A percentile compares a stretch with the other conserved stretches of the same genome.
Evolutionary conservation across 2,797 vertebrate species (phyloP).

Genomic region (Notoglanidium macrostoma): DNA sequence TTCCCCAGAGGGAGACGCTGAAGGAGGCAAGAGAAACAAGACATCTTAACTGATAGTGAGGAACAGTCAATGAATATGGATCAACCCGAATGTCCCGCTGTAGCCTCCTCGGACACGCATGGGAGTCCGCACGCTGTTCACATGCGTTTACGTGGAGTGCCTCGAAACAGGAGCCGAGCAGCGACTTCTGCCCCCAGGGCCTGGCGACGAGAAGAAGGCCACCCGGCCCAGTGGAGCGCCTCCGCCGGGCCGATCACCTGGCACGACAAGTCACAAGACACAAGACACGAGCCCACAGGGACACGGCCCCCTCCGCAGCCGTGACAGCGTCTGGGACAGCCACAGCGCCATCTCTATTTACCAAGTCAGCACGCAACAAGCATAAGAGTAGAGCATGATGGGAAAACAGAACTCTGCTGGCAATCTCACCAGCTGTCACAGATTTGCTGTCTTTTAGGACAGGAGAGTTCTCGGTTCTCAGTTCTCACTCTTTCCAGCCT

Average conservation of each 20-base stretch:
- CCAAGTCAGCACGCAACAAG: slow-evolving; percentile 14
- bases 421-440: slow-evolving; percentile 28
- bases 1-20: slow-evolving; percentile 9
- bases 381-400: neutral
- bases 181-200: slow-evolving; percentile 46
- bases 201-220: slow-evolving; percentile 35
- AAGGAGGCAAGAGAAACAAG: slow-evolving; percentile 12
- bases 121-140: slow-evolving; percentile 43
- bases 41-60: slow-evolving; percentile 18
- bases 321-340: slow-evolving; percentile 8
- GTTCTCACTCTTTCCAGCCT: neutral
- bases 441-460: slow-evolving; percentile 19
- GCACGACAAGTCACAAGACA: slow-evolving; percentile 40
- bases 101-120: slow-evolving; percentile 28
- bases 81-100: slow-evolving; percentile 31
- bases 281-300: slow-evolving; percentile 41
- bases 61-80: slow-evolving; percentile 59
- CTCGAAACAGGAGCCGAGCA: slow-evolving; percentile 54
- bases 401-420: slow-evolving; percentile 1
- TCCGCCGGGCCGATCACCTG: slow-evolving; percentile 42
- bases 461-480: neutral
- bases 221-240: slow-evolving; percentile 18
- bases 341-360: slow-evolving; percentile 47
- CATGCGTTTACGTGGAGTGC: slow-evolving; percentile 50
- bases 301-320: neutral